phyloP scores from a whole-genome alignment of 1,140 invertebrate species.

The Hycleus phaleratus region DNA sequence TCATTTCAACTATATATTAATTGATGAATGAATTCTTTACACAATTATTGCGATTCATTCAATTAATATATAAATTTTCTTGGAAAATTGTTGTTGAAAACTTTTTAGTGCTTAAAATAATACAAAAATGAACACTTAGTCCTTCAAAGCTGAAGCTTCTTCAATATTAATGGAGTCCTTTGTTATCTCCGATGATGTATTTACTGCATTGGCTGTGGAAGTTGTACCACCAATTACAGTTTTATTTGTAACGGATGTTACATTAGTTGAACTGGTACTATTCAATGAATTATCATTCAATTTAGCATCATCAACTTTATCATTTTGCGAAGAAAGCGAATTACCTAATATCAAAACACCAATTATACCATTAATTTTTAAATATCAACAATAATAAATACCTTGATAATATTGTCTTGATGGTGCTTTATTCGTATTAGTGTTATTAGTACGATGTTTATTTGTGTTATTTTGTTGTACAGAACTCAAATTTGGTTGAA shows the following conservation, averaged over 20 bases:
- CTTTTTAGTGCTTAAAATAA: slow-evolving; percentile 31
- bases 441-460: slow-evolving; percentile 31
- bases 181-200: slow-evolving; percentile 18
- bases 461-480: slow-evolving; percentile 28
- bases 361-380: background rate
- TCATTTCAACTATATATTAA: slow-evolving; percentile 1
- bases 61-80: slow-evolving; percentile 12
- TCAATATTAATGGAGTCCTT: slow-evolving; percentile 27
- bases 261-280: slow-evolving; percentile 10
- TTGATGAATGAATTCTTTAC: slow-evolving; percentile 3
- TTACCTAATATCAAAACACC: slow-evolving; percentile 19
- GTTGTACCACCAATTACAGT: slow-evolving; percentile 1
- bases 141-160: slow-evolving; percentile 31
- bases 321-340: slow-evolving; percentile 27
- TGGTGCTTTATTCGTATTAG: slow-evolving; percentile 30
- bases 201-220: slow-evolving; percentile 12
- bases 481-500: slow-evolving; percentile 30
- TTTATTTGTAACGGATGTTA: slow-evolving; percentile 15
- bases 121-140: slow-evolving; percentile 24
- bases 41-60: slow-evolving; percentile 2
- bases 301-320: slow-evolving; percentile 34
- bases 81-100: slow-evolving; percentile 2
- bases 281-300: slow-evolving; percentile 20
- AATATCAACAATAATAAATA: slow-evolving; percentile 16
- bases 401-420: slow-evolving; percentile 38